Conservation (phyloP, 2,888 invertebrate genomes). For the Protophormia terraenovae region DNA sequence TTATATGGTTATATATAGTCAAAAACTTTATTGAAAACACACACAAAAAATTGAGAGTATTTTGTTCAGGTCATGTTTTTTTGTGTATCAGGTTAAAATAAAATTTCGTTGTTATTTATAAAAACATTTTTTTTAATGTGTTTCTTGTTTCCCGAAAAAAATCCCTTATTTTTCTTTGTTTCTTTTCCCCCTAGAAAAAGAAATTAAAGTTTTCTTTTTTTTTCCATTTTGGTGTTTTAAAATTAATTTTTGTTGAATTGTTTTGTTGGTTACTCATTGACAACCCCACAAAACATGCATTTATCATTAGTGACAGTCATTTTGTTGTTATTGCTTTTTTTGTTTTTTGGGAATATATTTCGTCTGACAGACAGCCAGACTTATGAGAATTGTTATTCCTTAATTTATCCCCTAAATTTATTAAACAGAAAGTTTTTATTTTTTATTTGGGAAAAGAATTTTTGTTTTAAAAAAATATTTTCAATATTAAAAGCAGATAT, state of each 20-base stretch:
- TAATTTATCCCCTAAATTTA: conserved; percentile 12
- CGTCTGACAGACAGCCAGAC: not conserved
- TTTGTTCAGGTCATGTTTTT: conserved; percentile 23
- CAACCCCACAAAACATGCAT: conserved; percentile 62
- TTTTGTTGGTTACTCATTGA: conserved; percentile 44
- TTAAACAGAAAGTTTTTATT: conserved; percentile 14
- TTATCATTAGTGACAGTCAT: conserved; percentile 62
- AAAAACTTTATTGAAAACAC: conserved; percentile 2
- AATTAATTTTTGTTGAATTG: conserved; percentile 20
- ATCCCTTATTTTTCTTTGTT: conserved; percentile 21
- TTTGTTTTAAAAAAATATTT: conserved; percentile 16
- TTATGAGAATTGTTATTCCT: conserved; percentile 14
- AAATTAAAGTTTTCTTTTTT: conserved; percentile 19
- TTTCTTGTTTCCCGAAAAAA: conserved; percentile 4
- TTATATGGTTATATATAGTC: not conserved
- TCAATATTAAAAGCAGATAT: not conserved
- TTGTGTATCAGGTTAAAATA: conserved; percentile 37
- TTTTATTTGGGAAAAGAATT: conserved; percentile 25
- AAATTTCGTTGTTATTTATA: conserved; percentile 29
- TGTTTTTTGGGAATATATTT: not conserved
- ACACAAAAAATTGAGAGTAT: too few species aligned
- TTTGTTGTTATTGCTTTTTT: conserved; percentile 15
- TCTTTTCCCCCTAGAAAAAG: not conserved
- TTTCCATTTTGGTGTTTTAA: conserved; percentile 47
- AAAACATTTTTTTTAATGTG: conserved; percentile 13